Conservation (phyloP, 1,140 invertebrate species). For the Caenorhabditis elegans region WBcel235 BX284606.5:10669001-10669500, state of each 20-base stretch:
- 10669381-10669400: slow-evolving; percentile 60
- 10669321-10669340: not conserved
- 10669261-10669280: slow-evolving; percentile 52
- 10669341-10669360: too few species aligned
- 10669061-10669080: too few species aligned
- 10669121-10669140: too few species aligned
- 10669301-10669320: slow-evolving; percentile 65
- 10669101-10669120: too few species aligned
- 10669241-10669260: slow-evolving; percentile 64
- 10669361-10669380: slow-evolving; percentile 59
- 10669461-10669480: slow-evolving; percentile 61
- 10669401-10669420: slow-evolving; percentile 59
- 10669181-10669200: too few species aligned
- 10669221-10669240: slow-evolving; percentile 58
- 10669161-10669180: too few species aligned
- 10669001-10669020: too few species aligned
- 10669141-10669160: too few species aligned
- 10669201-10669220: slow-evolving; percentile 58
- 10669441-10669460: slow-evolving; percentile 59
- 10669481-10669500: not conserved
- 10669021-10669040: too few species aligned
- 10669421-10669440: slow-evolving; percentile 57
- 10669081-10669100: too few species aligned
- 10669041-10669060: too few species aligned
- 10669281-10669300: slow-evolving; percentile 59